phyloP scores from a whole-genome alignment of 2,113 vertebrate genomes.

The Hyperopisus bebe region DNA sequence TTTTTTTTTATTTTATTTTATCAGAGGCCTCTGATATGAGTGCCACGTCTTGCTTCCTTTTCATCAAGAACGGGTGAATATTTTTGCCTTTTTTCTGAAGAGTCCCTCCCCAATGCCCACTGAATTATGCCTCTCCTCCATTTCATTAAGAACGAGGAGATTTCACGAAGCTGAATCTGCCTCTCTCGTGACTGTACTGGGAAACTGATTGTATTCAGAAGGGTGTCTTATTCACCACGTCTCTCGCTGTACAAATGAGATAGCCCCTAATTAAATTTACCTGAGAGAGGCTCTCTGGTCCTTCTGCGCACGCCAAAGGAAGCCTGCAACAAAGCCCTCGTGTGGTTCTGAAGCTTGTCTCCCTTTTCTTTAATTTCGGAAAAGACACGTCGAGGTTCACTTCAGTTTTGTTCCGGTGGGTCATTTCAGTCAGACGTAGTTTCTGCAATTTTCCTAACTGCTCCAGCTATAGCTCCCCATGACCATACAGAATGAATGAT shows the following conservation, averaged over 20 bases:
- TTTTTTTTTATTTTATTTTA: no score
- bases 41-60: no score
- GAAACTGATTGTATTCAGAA: background rate
- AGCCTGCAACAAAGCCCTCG: background rate
- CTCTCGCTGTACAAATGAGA: background rate
- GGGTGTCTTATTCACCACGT: background rate
- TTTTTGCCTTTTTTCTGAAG: background rate
- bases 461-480: background rate
- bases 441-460: background rate
- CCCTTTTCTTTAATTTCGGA: background rate
- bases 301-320: background rate
- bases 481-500: background rate
- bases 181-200: background rate
- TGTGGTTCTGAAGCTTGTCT: background rate
- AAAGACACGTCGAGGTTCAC: background rate
- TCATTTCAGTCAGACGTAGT: background rate
- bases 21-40: background rate
- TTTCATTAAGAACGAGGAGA: slow-evolving; percentile 3
- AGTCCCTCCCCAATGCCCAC: background rate
- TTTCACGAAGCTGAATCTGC: background rate
- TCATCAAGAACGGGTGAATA: background rate
- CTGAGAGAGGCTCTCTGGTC: background rate
- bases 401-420: background rate
- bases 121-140: background rate
- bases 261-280: slow-evolving; percentile 10